Evolutionary conservation across 2,797 vertebrate species (phyloP), one percentile per base, ranked within the genome.

Genomic region (Saguinus oedipus): DNA sequence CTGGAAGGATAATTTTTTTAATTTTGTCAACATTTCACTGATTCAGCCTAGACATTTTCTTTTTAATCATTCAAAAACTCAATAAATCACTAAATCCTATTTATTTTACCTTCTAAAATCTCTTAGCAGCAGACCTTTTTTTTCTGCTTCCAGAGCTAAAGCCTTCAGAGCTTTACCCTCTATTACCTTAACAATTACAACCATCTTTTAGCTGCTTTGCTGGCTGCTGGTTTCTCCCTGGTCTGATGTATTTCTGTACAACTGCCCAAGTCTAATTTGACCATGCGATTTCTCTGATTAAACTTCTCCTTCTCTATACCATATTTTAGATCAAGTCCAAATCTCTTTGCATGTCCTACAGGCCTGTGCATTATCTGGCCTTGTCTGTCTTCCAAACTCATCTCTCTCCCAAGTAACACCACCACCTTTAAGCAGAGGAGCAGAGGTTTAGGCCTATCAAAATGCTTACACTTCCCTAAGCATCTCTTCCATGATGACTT

Each of bases 11-110:
- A 7, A 72, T n/a, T 14, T 82, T 74, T 90, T 72, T 72, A n/a
- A 92, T 93, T 96, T 70, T 70, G 33, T 42, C 70, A 79, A 86
- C 59, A 91, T 61, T 97, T 96, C 86, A 90, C 27, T 88, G 68
- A 93, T 27, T 88, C 27, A 76, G 72, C 20, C 72, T 92, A 74
- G 39, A 87, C 8, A 27, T 85, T 90, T 70, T 81, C 27, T 92
- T 72, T 44, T 93, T 93, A 97, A 84, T 78, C 33, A 95, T 53
- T 36, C 8, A 59, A 11, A 79, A 92, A 88, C 26, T 84, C 55
- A 96, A 92, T 92, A 88, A 92, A 88, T 95, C 90, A 95, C 26
- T 89, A 93, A 88, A n/a, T 74, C 15, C 59, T 48, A 57, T 4
- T 8, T 53, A 83, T 53, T 97, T 94, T 91, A 44, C 30, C 55